Evolutionary conservation across 30 jellyfish, hydroid and myxozoan species (phyloP).

Genomic region (Hydra vulgaris): DNA sequence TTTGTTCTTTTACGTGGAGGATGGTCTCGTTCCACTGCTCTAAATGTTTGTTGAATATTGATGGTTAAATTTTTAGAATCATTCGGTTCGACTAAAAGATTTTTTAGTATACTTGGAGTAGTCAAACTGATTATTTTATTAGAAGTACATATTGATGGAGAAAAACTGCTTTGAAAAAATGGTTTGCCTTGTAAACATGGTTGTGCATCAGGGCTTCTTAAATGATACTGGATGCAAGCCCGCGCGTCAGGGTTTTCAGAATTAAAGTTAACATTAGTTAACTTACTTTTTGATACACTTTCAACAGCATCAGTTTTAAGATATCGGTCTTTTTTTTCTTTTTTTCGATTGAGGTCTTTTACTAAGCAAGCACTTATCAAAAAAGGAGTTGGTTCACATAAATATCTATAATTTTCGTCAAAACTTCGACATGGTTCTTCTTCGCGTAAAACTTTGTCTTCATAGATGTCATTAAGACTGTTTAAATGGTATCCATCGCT

Average conservation of each 20-base stretch:
- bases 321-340: neutral
- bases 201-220: neutral
- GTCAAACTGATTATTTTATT: neutral
- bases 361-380: conserved; percentile 24
- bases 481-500: conserved; percentile 18
- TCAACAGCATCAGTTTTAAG: neutral
- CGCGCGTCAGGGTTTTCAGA: neutral
- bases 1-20: neutral
- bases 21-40: neutral
- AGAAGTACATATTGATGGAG: neutral
- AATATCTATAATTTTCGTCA: conserved; percentile 3
- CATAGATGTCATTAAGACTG: conserved; percentile 22
- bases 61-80: neutral
- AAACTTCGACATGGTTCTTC: conserved; percentile 22
- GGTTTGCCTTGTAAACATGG: neutral
- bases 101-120: neutral
- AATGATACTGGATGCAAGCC: neutral
- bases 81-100: neutral
- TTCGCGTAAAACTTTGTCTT: conserved; percentile 14
- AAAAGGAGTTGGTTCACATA: conserved; percentile 28
- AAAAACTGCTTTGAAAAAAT: neutral
- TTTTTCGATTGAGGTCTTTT: conserved; percentile 3
- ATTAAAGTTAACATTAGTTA: neutral
- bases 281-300: neutral
- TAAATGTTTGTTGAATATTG: neutral